These are phyloP conservation scores for Mus musculus DNA, from an alignment of 2,113 vertebrate genomes.

Conservation along the genomic window GRCm39 chr11:88318001-88318500, in stretches of 20 bases:
- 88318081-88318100: not conserved
- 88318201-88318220: conserved; percentile 78
- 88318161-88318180: conserved; percentile 81
- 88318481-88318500: conserved; percentile 37
- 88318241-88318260: conserved; percentile 80
- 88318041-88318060: conserved; percentile 30
- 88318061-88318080: conserved; percentile 11
- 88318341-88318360: conserved; percentile 14
- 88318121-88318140: not conserved
- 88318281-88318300: conserved; percentile 75
- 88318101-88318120: conserved; percentile 1
- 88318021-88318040: conserved; percentile 28
- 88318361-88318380: conserved; percentile 45
- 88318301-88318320: conserved; percentile 66
- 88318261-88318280: conserved; percentile 82
- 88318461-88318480: not conserved
- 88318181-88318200: conserved; percentile 79
- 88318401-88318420: conserved; percentile 11
- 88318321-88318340: conserved; percentile 32
- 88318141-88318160: conserved; percentile 71
- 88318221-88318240: conserved; percentile 79
- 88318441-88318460: not conserved
- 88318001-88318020: conserved; percentile 45
- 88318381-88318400: conserved; percentile 28
- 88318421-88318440: conserved; percentile 16